phyloP scores from a whole-genome alignment of 2,888 invertebrate genomes.

The Lypha dubia region DNA sequence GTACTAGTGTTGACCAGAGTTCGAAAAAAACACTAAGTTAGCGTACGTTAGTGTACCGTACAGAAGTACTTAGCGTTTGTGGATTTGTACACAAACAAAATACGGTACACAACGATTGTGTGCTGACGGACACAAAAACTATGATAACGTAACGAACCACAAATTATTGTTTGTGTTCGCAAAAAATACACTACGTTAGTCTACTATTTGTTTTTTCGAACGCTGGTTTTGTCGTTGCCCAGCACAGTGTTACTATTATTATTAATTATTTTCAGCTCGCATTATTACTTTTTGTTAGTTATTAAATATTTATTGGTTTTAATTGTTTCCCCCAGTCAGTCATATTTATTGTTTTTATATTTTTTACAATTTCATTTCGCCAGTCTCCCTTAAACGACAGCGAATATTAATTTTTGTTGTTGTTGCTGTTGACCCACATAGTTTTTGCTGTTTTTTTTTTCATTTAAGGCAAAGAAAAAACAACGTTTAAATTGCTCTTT shows the following conservation, averaged over 20 bases:
- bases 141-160: no score
- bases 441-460: constrained; percentile 37
- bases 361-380: constrained; percentile 22
- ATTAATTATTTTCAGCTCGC: not conserved
- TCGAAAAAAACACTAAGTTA: no score
- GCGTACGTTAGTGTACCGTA: no score
- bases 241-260: not conserved
- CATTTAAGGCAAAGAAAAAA: constrained; percentile 15
- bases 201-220: no score
- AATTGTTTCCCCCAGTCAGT: constrained; percentile 37
- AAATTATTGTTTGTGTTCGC: no score
- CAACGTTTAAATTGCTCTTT: constrained; percentile 6
- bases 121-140: no score
- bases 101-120: no score
- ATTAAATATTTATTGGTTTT: constrained; percentile 54
- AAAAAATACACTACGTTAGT: no score
- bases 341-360: constrained; percentile 1
- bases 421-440: constrained; percentile 68
- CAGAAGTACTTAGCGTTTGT: no score
- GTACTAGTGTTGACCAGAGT: no score
- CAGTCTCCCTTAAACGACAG: constrained; percentile 36
- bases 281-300: constrained; percentile 28
- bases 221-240: not conserved
- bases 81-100: no score
- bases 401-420: constrained; percentile 61